Conservation (phyloP, 2,113 vertebrate species). For the Heloderma charlesbogerti region DNA sequence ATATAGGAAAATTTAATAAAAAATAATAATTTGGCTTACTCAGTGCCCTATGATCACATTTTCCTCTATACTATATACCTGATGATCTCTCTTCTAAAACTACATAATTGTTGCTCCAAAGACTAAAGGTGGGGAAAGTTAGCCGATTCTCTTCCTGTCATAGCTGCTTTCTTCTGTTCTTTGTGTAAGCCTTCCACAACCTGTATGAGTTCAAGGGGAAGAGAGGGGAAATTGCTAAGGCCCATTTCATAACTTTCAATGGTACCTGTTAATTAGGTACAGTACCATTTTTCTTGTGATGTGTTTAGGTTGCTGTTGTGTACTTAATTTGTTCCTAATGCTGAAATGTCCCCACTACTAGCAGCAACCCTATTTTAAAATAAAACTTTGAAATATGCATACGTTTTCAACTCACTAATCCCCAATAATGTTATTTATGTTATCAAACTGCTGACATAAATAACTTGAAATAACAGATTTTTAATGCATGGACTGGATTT, state of each 20-base stretch:
- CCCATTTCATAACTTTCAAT: neutral
- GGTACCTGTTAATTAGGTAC: neutral
- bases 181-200: neutral
- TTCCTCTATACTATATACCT: conserved; percentile 40
- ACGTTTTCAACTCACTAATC: neutral
- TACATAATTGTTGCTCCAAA: neutral
- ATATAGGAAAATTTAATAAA: conserved; percentile 41
- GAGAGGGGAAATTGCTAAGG: neutral
- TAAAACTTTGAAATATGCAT: neutral
- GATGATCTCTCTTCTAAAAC: conserved; percentile 17
- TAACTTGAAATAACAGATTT: neutral
- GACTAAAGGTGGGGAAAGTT: neutral
- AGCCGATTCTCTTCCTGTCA: neutral
- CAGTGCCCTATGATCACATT: conserved; percentile 30
- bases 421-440: neutral
- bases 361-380: neutral
- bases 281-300: neutral
- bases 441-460: neutral
- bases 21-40: conserved; percentile 36
- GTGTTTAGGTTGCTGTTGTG: neutral
- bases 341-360: neutral
- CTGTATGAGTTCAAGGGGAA: neutral
- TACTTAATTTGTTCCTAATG: neutral
- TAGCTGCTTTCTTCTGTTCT: neutral
- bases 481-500: neutral